A percentile compares a stretch with the other conserved stretches of the same genome.
These are phyloP conservation scores for Drosophila equinoxialis DNA, from an alignment of 1,140 invertebrate species.

Conservation along the genomic window DNA sequence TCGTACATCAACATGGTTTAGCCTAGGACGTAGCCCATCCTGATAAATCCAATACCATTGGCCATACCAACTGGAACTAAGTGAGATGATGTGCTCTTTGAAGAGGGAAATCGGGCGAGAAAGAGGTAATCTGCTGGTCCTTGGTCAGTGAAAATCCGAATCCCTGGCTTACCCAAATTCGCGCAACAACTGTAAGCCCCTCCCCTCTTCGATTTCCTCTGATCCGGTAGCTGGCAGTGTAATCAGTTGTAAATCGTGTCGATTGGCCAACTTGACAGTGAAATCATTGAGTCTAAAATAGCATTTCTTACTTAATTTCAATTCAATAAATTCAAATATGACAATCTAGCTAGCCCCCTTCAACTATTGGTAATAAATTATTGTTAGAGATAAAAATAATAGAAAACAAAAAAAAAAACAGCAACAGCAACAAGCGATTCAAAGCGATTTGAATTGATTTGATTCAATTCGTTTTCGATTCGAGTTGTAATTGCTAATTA, in stretches of 20 bases:
- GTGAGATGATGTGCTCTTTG: too few relatives aligned
- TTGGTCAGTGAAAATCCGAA: too few relatives aligned
- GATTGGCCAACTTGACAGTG: background rate
- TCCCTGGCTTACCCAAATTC: background rate
- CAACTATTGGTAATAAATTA: constrained; percentile 71
- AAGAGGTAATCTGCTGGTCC: too few relatives aligned
- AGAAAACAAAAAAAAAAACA: constrained; percentile 27
- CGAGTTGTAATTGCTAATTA: constrained; percentile 66
- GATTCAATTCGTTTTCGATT: too few relatives aligned
- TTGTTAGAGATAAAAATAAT: constrained; percentile 45
- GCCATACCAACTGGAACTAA: too few relatives aligned
- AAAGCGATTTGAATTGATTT: constrained; percentile 3
- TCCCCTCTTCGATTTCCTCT: background rate
- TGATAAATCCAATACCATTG: too few relatives aligned
- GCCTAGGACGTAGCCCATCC: too few relatives aligned
- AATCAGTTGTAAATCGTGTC: background rate
- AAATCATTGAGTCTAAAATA: constrained; percentile 12
- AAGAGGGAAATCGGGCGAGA: too few relatives aligned
- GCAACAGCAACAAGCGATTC: constrained; percentile 27
- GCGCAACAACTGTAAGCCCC: background rate
- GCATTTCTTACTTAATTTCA: constrained; percentile 10
- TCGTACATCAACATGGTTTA: too few relatives aligned
- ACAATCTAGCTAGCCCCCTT: constrained; percentile 47
- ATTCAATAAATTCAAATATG: constrained; percentile 13
- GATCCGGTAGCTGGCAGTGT: background rate